Evolutionary conservation across 2,113 vertebrate genomes (phyloP), one percentile per base, ranked within the genome.

Genomic region (Prunella fulvescens): DNA sequence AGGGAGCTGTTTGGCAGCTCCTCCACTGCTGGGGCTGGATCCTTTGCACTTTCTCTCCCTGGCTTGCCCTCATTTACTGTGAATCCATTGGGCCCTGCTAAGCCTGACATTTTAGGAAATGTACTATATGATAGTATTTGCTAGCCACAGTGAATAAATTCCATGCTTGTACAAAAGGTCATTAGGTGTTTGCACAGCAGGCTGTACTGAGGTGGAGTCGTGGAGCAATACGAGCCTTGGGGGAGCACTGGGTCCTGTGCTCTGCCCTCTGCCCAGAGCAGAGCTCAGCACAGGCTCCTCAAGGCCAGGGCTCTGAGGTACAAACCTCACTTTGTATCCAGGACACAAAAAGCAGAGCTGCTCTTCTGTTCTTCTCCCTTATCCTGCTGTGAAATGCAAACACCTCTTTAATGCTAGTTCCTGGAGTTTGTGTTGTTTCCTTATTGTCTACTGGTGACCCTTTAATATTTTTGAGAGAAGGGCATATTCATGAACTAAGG

Each of bases 241-340:
- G 8, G 61, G 42, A 81, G 66, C 44, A 2, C 58, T 16, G 74
- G 53, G 42, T 80, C 66, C 67, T 74, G 65, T 67, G 81, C 29
- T 71, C 73, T 62, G 35, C 12, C 29, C 67, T 80, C 62, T 25
- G 2, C 84, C 35, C 85, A 53, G 7, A 73, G 85, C 85, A 62
- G 44, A 50, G 33, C 77, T 12, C 33, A 10, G 45, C 58, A 4
- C 16, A 19, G 31, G 7, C 29, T 53, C 58, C 64, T 72, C 54
- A 8, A 10, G 28, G 72, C 23, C 66, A 13, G 0, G 10, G 40
- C 14, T 24, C 5, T 24, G 60, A 78, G 28, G 42, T 50, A 42
- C 0, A 0, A 45, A 57, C 50, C 10, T 70, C 3, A 0, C 23
- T 66, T 58, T 37, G 67, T 71, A 47, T 47, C 44, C 17, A 37